Percentiles rank a stretch among this genome's conserved stretches.
These are phyloP conservation scores for Cercocebus atys DNA, from an alignment of 2,113 vertebrate genomes.

Conservation along the genomic window DNA sequence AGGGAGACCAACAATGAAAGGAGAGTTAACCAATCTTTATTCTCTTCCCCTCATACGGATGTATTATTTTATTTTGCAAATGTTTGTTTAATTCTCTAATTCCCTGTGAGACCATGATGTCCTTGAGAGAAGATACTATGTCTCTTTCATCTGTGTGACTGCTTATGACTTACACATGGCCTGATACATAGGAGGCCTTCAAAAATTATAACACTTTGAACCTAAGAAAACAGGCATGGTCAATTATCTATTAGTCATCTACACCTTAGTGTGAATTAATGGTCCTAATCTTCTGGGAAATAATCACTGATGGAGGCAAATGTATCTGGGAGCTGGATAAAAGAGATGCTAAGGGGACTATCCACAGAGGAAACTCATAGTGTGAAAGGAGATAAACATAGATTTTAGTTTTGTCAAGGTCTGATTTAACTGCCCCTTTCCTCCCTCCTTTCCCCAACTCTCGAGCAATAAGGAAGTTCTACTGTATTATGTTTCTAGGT, in stretches of 20 bases:
- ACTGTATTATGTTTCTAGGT: neutral
- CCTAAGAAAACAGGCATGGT: neutral
- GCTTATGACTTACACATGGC: neutral
- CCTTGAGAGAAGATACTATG: neutral
- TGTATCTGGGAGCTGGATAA: neutral
- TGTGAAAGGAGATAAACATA: neutral
- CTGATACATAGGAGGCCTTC: neutral
- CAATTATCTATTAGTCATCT: neutral
- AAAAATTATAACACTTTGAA: neutral
- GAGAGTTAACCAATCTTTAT: neutral
- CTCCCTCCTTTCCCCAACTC: too few species aligned
- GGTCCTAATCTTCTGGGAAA: neutral
- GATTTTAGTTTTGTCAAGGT: neutral
- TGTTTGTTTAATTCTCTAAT: neutral
- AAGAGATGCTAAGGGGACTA: neutral
- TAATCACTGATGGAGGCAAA: neutral
- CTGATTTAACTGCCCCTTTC: neutral
- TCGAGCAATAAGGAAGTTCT: neutral
- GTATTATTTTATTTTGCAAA: neutral
- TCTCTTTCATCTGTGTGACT: conserved; percentile 3
- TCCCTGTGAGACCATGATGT: neutral
- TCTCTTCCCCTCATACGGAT: neutral
- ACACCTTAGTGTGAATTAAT: neutral
- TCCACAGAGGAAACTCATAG: neutral
- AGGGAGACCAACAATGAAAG: neutral